Base-by-base conservation (phyloP, 2,797 vertebrate genomes). In the Luscinia luscinia region DNA sequence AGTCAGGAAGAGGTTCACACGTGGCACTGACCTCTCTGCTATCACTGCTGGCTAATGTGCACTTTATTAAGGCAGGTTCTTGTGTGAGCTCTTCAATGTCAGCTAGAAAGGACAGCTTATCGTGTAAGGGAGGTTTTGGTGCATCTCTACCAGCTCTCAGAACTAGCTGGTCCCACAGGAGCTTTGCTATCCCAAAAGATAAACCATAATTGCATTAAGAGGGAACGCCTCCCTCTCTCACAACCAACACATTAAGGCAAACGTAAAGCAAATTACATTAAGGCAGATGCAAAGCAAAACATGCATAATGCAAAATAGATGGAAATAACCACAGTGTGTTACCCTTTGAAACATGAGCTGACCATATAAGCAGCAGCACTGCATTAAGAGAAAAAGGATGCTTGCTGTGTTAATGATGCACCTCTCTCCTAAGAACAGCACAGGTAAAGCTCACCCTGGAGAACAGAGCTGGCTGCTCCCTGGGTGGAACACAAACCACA, bases 251-350 rank as follows among this genome's bases (percentile, higher is more conserved):
- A 61, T 59, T 15, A 74, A 91, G 46, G 75, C 43, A 91, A 95
- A 89, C 5, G 2, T 34, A 59, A 92, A 67, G 59, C 84, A 87
- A 90, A 92, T 78, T 21, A 41, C 58, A 22, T 4, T 7, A 45
- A 48, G 64, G 63, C n/a, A 83, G 49, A 87, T 46, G 82, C 28
- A 92, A 91, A 87, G 77, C 46, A 66, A 54, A 80, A 80, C 34
- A 78, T 0, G 3, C 34, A 19, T 5, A 8, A 80, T 43, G 59
- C 48, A 95, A 94, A 95, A 68, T 1, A 78, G 54, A 93, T 54
- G 46, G 30, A 85, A 91, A 91, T 34, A 89, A 34, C 34, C 45
- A 5, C 0, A 36, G 72, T 2, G 28, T 13, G n/a, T 0, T 17
- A 24, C 13, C 48, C 57, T 91, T 75, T 61, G 76, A 83, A 83